Base-by-base conservation (phyloP, 2,888 invertebrate species). In the Lepas anatifera region DNA sequence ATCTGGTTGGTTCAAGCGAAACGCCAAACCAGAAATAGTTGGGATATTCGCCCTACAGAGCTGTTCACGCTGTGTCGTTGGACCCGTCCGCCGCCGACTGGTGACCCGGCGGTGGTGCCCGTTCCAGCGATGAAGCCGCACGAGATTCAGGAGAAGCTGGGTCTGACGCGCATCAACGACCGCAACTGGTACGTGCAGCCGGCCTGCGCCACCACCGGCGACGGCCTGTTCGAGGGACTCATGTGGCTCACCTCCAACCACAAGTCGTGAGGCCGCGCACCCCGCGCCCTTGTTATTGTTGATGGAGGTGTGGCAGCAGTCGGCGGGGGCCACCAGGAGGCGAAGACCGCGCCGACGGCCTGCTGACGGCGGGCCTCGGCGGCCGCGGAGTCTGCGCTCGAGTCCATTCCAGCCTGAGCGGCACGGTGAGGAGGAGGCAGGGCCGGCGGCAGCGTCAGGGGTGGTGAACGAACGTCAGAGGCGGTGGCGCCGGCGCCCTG, bases 121-220 rank as follows among this genome's bases (percentile, higher is more conserved):
- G 39, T n/a, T n/a, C n/a, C 84, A 95, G 99, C 99, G 77, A 98
- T 99, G 98, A 97, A 97, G 84, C 98, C 98, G 73, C 95, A 97
- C 83, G 99, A 99, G 85, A 96, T 99, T 79, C 97, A 98, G 85
- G 98, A 99, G 83, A 98, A 97, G 84, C 84, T 99, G 77, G 98
- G 98, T 58, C 85, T 99, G 82, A 97, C 96, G 76, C 87, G 97
- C 81, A 94, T 99, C 83, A 87, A 97, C 78, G 97, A 99, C 83
- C 88, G 84, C 68, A 84, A 83, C 71, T 74, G 74, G 74, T 74
- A 73, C 84, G 96, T 98, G 80, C 97, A 98, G 84, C 96, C 97
- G 76, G 93, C 97, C 75, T 98, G 98, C 84, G 97, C 97, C 78
- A 95, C 95, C 74, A 90, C 92, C 72, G 97, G 97, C 74, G 97